Evolutionary conservation across 1,140 invertebrate species (phyloP).

Genomic region (Heliconius eleuchia): DNA sequence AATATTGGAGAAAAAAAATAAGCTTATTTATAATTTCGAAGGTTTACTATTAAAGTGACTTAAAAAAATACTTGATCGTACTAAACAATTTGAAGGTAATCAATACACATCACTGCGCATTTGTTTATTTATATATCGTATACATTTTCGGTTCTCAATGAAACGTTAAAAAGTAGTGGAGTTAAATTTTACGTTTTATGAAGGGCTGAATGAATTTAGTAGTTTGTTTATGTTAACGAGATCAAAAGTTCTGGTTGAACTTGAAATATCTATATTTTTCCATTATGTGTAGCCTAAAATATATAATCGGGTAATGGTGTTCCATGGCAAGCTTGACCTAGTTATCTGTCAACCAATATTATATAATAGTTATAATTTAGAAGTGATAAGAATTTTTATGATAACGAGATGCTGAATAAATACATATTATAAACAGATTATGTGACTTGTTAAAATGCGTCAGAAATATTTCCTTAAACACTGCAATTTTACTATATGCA

Average conservation of each 20-base stretch:
- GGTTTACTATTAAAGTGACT: not conserved
- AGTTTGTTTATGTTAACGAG: conserved; percentile 17
- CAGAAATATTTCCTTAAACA: too few species aligned
- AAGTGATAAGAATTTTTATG: too few species aligned
- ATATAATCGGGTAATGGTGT: conserved; percentile 37
- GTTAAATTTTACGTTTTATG: conserved; percentile 17
- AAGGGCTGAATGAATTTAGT: conserved; percentile 22
- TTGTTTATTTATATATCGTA: not conserved
- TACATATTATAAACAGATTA: too few species aligned
- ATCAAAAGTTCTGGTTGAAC: conserved; percentile 29
- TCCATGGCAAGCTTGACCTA: conserved; percentile 56
- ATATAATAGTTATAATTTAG: conserved; percentile 52
- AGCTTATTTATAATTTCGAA: not conserved
- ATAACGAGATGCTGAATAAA: too few species aligned
- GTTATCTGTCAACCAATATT: conserved; percentile 51
- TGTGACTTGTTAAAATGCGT: too few species aligned
- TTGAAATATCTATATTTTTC: conserved; percentile 22
- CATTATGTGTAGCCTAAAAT: conserved; percentile 1
- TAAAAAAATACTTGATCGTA: not conserved
- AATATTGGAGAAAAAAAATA: not conserved
- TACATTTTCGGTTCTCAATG: conserved; percentile 12
- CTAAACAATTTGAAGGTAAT: conserved; percentile 4
- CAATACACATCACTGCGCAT: conserved; percentile 1
- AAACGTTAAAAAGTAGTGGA: not conserved
- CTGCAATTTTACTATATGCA: too few species aligned